Base-by-base conservation (phyloP, 2,797 vertebrate genomes). In the Margarornis squamiger region DNA sequence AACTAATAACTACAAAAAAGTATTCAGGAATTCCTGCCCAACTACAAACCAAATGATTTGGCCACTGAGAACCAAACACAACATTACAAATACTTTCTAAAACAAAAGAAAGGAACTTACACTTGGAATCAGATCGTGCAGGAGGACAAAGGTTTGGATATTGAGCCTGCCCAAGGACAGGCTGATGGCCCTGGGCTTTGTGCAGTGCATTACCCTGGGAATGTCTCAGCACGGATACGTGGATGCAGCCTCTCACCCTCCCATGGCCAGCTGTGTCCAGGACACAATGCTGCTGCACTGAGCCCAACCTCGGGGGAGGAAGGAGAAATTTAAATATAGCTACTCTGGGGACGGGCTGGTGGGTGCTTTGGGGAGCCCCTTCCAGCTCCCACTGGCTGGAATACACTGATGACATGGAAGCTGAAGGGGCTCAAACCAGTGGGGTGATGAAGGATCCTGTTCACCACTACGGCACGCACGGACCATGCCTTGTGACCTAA, bases 21-120 rank as follows among this genome's bases (percentile, higher is more conserved):
- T 3, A 54, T 11, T 24, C 6, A 3, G 15, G 36, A 81, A 46
- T 3, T 34, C 55, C 88, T 78, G 54, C 58, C 78, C 62, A 4
- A 7, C 15, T 15, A 30, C 1, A 0, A 32, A 52, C 57, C 4
- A 9, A 46, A 46, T 0, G 0, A 21, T 38, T 7, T 46, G 52
- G 27, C 19, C 5, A 1, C 75, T 13, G 58, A 58, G 62, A 75
- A 57, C 11, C 49, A 14, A 58, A 32, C 26, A 36, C 38, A n/a
- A 19, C 0, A 12, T 5, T 3, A 45, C 34, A 52, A 89, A 46
- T 7, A 32, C 30, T 62, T 73, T 46, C 15, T 1, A 38, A 66
- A 90, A 39, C 51, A 30, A 9, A n/a, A 65, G 70, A 86, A 65
- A 81, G 32, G 27, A 46, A 45, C 48, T 88, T 58, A 39, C 62